Evolutionary conservation across 1,140 invertebrate genomes (phyloP), one percentile per base, ranked within the genome.

Genomic region (Wasmannia auropunctata): DNA sequence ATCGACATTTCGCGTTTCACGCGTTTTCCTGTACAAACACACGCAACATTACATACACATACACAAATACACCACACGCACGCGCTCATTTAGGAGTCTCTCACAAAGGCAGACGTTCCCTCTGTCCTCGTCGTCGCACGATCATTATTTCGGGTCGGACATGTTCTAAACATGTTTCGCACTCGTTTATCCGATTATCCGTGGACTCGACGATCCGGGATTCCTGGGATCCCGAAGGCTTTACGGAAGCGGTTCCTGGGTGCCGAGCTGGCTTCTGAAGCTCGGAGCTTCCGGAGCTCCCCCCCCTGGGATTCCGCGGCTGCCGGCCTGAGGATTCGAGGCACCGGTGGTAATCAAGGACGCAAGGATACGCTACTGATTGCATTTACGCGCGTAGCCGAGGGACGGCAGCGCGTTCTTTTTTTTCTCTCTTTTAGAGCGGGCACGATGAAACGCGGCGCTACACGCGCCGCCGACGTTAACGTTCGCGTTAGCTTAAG

Each of bases 401-500:
- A 58, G 67, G 37, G 22, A 22, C 37, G 79, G 49, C 77, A 28
- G n/a, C 72, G 72, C 81, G 72, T 28, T 49, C 62, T 46, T 16
- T 46, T 37, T 49, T 74, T n/a, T n/a, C n/a, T n/a, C n/a, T n/a
- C n/a, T n/a, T 62, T 77, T 62, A 76, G 76, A 67, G 60, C 81
- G 25, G 72, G 46, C 72, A 63, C 56, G 72, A 40, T n/a, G 70
- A 76, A 51, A 49, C 31, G 63, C n/a, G 46, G 60, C 69, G 60
- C 69, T n/a, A n/a, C 37, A 28, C 43, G 37, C 69, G 69, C 43
- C 56, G 28, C 81, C n/a, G 34, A 79, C 43, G 69, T 76, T 85
- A 85, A 79, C 74, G 46, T 63, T 77, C 70, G 63, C 63, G 74
- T 85, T 77, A 85, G 72, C 70, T 40, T 75, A 85, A 85, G 60